These are phyloP conservation scores for Eciton burchellii DNA, from an alignment of 1,140 invertebrate species.

Conservation along the genomic window DNA sequence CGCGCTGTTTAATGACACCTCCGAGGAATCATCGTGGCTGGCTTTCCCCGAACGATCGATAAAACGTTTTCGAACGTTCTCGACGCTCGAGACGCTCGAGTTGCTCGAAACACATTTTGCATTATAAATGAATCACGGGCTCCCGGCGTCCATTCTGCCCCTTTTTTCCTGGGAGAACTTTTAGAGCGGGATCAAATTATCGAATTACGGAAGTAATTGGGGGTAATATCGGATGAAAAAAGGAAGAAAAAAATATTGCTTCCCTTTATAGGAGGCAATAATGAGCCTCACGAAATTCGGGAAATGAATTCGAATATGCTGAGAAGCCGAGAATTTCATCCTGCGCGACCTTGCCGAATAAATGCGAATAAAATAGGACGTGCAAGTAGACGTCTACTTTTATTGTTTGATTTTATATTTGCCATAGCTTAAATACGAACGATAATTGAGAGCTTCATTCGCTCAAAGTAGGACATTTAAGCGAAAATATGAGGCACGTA, in stretches of 20 bases:
- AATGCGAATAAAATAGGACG: not conserved
- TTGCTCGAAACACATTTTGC: not conserved
- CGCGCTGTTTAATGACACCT: slow-evolving; percentile 34
- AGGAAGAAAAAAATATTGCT: too few species aligned
- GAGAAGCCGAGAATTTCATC: not conserved
- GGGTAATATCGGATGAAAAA: not conserved
- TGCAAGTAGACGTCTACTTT: not conserved
- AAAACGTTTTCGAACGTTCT: slow-evolving; percentile 46
- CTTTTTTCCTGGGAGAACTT: not conserved
- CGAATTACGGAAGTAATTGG: not conserved
- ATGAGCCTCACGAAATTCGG: not conserved
- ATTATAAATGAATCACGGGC: slow-evolving; percentile 3
- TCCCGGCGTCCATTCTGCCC: not conserved
- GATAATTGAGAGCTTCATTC: not conserved
- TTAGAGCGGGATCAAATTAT: not conserved
- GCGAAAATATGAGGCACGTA: not conserved
- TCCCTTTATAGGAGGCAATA: not conserved
- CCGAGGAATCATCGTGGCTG: slow-evolving; percentile 30
- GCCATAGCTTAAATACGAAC: not conserved
- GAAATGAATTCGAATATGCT: not conserved
- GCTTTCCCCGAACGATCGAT: slow-evolving; percentile 64
- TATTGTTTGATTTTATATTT: slow-evolving; percentile 1
- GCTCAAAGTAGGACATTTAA: not conserved
- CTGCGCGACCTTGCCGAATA: not conserved
- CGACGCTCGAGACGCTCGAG: not conserved